Base-by-base conservation (phyloP, 2,888 invertebrate genomes). In the Agonum fuliginosum region DNA sequence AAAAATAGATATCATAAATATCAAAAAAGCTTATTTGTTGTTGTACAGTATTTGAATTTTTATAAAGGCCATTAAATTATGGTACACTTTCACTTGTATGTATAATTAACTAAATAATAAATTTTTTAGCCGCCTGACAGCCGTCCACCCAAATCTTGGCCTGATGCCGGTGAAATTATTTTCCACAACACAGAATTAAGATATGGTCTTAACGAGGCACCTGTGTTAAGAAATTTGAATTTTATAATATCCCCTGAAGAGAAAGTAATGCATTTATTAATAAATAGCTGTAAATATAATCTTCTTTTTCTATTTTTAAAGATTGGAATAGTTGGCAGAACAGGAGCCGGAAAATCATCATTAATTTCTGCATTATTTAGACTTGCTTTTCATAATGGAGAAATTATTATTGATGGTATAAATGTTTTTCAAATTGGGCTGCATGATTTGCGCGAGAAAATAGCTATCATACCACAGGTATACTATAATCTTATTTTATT, bases 381-480 rank as follows among this genome's bases (percentile, higher is more conserved):
- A 58, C 82, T 92, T 79, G 87, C 88, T 0, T 88, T 89, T 78
- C 88, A 89, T 5, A 85, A 85, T 27, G 92, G 91, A 0, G 79
- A 81, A 1, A 85, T 92, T 37, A 79, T 84, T 67, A 90, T 92
- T 76, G 92, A 92, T 82, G 88, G 85, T 27, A 82, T 91, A 14
- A 85, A 87, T 78, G 87, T 86, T 4, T 83, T 82, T 48, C 80
- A 81, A 10, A 84, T 91, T 27, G 89, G 89, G 0, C 84, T 91
- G 12, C 89, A 90, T 81, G 89, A 89, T 79, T 85, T 92, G 3
- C 83, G 92, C 65, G 86, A 85, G 69, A 88, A 88, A 80, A 88
- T 92, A 75, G 90, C 91, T 1, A 91, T 92, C 79, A 92, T 92
- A 80, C 92, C 92, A 6, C 92, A 91, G 81, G 86, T 85, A 14